Evolutionary conservation across 2,888 invertebrate species (phyloP).

Genomic region (Brachynemurus nebulosus): DNA sequence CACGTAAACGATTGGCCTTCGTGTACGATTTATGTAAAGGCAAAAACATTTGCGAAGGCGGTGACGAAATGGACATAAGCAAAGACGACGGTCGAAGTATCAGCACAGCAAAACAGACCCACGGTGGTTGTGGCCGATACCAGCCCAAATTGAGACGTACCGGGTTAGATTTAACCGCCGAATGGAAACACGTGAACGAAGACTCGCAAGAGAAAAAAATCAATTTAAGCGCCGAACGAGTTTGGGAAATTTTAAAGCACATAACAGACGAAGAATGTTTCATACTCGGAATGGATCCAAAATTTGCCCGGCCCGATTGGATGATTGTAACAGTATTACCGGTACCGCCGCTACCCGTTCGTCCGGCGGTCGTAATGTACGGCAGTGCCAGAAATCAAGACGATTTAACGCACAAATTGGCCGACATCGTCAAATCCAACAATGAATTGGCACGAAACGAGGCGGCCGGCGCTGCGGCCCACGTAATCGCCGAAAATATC

Average conservation of each 20-base stretch:
- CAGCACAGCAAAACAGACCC: slow-evolving; percentile 45
- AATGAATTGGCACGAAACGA: slow-evolving; percentile 93
- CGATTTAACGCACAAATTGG: slow-evolving; percentile 96
- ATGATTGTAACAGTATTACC: slow-evolving; percentile 97
- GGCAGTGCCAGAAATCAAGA: slow-evolving; percentile 99
- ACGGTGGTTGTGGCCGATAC: slow-evolving; percentile 96
- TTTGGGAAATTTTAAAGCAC: slow-evolving; percentile 92
- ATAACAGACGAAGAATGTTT: slow-evolving; percentile 94
- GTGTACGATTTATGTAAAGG: slow-evolving; percentile 97
- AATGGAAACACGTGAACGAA: slow-evolving; percentile 98
- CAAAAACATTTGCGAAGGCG: slow-evolving; percentile 96
- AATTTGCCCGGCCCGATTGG: slow-evolving; percentile 97
- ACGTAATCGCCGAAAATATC: slow-evolving; percentile 92
- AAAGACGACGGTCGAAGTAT: slow-evolving; percentile 47
- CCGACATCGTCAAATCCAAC: slow-evolving; percentile 97
- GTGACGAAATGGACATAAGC: slow-evolving; percentile 90
- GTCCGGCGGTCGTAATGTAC: slow-evolving; percentile 98
- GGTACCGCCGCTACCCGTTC: slow-evolving; percentile 89
- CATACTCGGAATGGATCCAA: slow-evolving; percentile 92
- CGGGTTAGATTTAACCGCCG: slow-evolving; percentile 88
- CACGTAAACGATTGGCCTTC: slow-evolving; percentile 83
- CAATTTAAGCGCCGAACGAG: slow-evolving; percentile 83
- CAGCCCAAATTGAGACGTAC: slow-evolving; percentile 84
- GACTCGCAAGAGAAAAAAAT: slow-evolving; percentile 97
- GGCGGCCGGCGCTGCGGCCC: slow-evolving; percentile 92